Percentiles rank a stretch among this genome's conserved stretches.
phyloP scores from a whole-genome alignment of 2,888 invertebrate species.

The Torymus tubicola region DNA sequence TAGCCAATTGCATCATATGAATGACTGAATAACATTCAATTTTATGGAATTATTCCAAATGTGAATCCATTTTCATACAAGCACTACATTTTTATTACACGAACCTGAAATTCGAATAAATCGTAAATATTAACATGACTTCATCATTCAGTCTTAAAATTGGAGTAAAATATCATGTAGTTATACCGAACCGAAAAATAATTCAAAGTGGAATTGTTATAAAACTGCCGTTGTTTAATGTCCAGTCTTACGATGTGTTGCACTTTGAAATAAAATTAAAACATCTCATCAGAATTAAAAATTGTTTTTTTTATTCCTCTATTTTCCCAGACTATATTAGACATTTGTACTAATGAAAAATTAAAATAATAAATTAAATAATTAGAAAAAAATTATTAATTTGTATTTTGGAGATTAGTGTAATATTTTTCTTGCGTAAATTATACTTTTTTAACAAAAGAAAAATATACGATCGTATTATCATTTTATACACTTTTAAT shows the following conservation, averaged over 20 bases:
- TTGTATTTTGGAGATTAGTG: no score
- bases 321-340: background rate
- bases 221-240: conserved; percentile 30
- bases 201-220: conserved; percentile 27
- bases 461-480: no score
- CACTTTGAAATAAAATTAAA: conserved; percentile 47
- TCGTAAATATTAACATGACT: background rate
- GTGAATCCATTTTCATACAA: conserved; percentile 21
- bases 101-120: conserved; percentile 19
- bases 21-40: conserved; percentile 16
- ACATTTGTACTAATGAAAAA: no score
- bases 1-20: background rate
- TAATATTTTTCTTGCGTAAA: no score
- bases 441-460: no score
- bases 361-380: no score
- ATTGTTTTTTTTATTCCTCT: background rate
- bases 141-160: conserved; percentile 17
- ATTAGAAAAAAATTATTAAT: no score
- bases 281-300: conserved; percentile 9
- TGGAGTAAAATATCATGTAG: background rate
- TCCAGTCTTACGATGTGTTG: conserved; percentile 31
- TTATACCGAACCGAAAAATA: background rate
- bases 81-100: conserved; percentile 32
- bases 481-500: no score
- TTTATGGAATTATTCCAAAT: conserved; percentile 9